Evolutionary conservation across 2,888 invertebrate genomes (phyloP).

Genomic region (Heliconius ismenius): DNA sequence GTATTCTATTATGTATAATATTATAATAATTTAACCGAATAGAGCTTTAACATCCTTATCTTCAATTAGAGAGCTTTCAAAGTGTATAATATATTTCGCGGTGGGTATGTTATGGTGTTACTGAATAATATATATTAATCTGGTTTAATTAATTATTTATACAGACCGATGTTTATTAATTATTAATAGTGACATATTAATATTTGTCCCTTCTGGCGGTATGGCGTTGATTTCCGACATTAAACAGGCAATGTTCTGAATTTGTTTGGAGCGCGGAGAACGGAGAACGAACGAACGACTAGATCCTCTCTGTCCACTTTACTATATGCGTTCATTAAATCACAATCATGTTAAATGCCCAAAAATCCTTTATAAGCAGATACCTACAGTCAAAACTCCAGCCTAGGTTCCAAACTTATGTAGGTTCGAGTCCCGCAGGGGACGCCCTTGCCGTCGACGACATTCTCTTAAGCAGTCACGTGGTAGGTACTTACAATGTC

Average conservation of each 20-base stretch:
- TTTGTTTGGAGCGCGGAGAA: too few species aligned
- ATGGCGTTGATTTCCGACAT: too few species aligned
- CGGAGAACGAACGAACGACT: too few species aligned
- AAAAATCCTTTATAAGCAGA: background rate
- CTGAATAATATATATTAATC: background rate
- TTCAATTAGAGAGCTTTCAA: constrained; percentile 9
- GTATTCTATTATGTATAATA: constrained; percentile 4
- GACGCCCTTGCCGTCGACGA: too few species aligned
- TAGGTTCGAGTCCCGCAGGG: too few species aligned
- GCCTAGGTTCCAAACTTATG: too few species aligned
- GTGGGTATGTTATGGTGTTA: constrained; percentile 1
- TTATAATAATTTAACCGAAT: constrained; percentile 9
- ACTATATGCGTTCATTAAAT: too few species aligned
- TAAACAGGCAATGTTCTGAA: too few species aligned
- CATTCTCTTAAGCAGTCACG: too few species aligned
- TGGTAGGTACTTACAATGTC: too few species aligned
- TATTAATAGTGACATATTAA: background rate
- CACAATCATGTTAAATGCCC: background rate
- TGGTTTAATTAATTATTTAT: background rate
- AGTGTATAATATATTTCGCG: constrained; percentile 1
- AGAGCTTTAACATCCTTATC: background rate
- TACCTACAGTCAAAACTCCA: background rate
- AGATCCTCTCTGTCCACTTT: too few species aligned
- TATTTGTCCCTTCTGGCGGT: too few species aligned
- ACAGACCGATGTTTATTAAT: background rate